A percentile compares a stretch with the other conserved stretches of the same genome.
Conservation (phyloP, 2,113 vertebrate species). For the Nannospalax galili region DNA sequence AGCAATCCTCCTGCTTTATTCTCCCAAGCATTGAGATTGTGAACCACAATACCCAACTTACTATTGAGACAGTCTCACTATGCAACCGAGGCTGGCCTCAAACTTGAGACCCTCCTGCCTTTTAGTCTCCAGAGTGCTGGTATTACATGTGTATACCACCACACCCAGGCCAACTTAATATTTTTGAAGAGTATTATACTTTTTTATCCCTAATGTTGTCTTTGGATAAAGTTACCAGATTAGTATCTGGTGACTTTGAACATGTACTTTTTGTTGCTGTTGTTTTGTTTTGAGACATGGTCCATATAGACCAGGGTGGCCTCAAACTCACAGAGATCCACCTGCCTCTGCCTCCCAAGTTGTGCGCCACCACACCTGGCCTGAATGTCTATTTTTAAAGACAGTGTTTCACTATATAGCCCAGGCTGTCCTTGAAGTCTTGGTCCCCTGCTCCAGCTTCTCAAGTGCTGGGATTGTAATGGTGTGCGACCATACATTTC, state of each 20-base stretch:
- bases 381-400: background rate
- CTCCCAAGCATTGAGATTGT: background rate
- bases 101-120: background rate
- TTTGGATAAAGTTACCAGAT: constrained; percentile 36
- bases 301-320: too few species aligned
- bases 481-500: background rate
- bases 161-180: background rate
- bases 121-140: background rate
- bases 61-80: background rate
- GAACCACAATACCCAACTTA: background rate
- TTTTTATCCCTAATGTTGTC: background rate
- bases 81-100: background rate
- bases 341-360: too few species aligned
- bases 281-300: too few species aligned
- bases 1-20: too few species aligned
- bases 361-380: too few species aligned
- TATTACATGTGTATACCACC: too few species aligned
- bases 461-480: background rate
- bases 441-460: background rate
- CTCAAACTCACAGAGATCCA: too few species aligned
- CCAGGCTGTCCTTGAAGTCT: background rate
- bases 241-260: background rate
- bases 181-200: constrained; percentile 1
- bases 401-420: too few species aligned
- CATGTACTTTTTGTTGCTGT: too few species aligned